Conservation (phyloP, 2,888 invertebrate species). For the Noctua janthina region DNA sequence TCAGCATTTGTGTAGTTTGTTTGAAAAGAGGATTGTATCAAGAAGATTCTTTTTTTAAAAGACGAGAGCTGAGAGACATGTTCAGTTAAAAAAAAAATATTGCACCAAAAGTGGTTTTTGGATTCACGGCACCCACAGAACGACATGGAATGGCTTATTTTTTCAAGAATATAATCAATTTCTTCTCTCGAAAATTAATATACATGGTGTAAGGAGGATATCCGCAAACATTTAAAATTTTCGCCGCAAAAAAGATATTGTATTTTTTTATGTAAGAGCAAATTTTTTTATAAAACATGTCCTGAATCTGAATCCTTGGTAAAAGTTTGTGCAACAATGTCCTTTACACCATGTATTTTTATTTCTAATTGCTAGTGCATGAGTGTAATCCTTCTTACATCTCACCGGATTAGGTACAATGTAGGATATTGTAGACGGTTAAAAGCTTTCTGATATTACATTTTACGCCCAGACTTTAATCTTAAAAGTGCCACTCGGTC, state of each 20-base stretch:
- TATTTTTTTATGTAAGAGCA: neutral
- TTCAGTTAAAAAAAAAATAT: neutral
- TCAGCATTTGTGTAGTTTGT: constrained; percentile 10
- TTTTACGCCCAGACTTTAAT: constrained; percentile 42
- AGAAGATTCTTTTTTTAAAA: neutral
- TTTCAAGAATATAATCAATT: neutral
- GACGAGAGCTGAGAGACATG: neutral
- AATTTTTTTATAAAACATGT: neutral
- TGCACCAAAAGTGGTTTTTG: neutral
- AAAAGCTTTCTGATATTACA: constrained; percentile 50
- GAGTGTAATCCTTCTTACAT: constrained; percentile 19
- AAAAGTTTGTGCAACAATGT: neutral
- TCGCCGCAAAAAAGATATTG: neutral
- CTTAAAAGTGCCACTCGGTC: constrained; percentile 43
- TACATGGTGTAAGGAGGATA: neutral
- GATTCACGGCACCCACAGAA: neutral
- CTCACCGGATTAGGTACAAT: constrained; percentile 31
- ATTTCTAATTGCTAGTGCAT: constrained; percentile 7
- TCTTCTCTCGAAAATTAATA: neutral
- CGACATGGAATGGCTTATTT: neutral
- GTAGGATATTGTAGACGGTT: constrained; percentile 34
- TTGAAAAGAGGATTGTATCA: neutral
- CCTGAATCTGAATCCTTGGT: neutral
- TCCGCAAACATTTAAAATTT: neutral
- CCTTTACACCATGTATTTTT: neutral